Conservation (phyloP, 2,113 vertebrate species). For the Australoheros scitulus region DNA sequence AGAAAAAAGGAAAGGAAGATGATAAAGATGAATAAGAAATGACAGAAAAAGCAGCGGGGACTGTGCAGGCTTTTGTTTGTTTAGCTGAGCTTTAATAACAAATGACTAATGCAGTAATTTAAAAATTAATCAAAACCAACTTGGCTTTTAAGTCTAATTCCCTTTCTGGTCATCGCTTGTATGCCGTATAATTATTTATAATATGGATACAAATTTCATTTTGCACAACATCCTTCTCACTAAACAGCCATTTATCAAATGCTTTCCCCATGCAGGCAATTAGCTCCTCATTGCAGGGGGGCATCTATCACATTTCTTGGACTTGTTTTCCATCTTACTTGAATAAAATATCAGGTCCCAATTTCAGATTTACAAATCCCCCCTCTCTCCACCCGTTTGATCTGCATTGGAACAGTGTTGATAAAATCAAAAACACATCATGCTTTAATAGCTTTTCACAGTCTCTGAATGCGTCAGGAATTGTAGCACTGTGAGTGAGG, state of each 20-base stretch:
- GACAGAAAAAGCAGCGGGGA: neutral
- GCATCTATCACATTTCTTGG: constrained; percentile 7
- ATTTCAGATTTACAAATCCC: neutral
- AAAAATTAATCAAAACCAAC: constrained; percentile 3
- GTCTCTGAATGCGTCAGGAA: constrained; percentile 8
- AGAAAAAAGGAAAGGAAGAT: neutral
- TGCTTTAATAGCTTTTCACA: constrained; percentile 27
- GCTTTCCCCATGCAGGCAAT: neutral
- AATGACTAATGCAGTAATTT: neutral
- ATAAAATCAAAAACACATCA: constrained; percentile 22
- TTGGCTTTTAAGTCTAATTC: neutral
- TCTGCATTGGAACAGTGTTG: constrained; percentile 12
- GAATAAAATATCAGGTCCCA: constrained; percentile 11
- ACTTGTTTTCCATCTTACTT: constrained; percentile 11
- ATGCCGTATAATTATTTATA: neutral
- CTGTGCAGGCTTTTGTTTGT: neutral
- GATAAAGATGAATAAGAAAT: neutral
- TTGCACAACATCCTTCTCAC: neutral
- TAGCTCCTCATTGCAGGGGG: neutral
- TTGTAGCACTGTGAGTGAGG: constrained; percentile 11
- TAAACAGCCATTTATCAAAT: constrained; percentile 4
- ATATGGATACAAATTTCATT: neutral
- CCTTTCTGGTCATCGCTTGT: neutral
- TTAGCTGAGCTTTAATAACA: neutral
- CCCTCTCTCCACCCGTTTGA: neutral